Evolutionary conservation across 2,888 invertebrate genomes (phyloP).

Genomic region (Troides aeacus): DNA sequence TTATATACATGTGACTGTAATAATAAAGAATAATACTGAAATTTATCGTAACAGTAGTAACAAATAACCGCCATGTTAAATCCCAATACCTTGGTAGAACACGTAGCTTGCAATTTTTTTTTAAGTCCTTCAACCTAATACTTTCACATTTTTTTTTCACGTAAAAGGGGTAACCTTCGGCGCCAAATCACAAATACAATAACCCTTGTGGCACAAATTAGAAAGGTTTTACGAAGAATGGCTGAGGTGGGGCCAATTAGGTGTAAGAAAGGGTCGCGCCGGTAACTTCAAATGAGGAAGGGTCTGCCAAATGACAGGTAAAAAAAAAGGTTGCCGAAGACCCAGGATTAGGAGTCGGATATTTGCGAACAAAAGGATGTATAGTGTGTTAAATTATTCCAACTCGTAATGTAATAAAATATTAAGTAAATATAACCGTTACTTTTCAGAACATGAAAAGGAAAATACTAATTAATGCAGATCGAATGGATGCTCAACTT

Average conservation of each 20-base stretch:
- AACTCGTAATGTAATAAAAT: constrained; percentile 7
- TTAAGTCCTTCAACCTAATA: constrained; percentile 15
- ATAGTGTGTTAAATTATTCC: constrained; percentile 2
- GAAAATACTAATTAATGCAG: no score
- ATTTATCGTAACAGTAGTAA: not conserved
- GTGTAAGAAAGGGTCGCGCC: constrained; percentile 29
- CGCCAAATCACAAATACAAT: constrained; percentile 29
- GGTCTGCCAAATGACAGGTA: constrained; percentile 28
- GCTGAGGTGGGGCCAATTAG: constrained; percentile 27
- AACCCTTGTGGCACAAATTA: constrained; percentile 30
- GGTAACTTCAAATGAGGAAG: constrained; percentile 30
- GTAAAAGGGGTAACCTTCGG: constrained; percentile 27
- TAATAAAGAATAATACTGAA: not conserved
- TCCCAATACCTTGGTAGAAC: not conserved
- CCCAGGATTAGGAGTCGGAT: constrained; percentile 25
- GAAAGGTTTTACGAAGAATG: constrained; percentile 28
- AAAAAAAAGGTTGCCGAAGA: constrained; percentile 28
- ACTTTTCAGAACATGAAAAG: not conserved
- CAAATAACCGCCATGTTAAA: not conserved
- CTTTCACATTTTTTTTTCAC: constrained; percentile 29
- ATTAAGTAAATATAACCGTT: not conserved
- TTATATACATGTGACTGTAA: not conserved
- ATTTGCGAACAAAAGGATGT: constrained; percentile 28
- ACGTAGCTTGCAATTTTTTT: constrained; percentile 6
- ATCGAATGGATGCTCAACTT: no score